Evolutionary conservation across 2,888 invertebrate species (phyloP).

Genomic region (Tiliacea citrago): DNA sequence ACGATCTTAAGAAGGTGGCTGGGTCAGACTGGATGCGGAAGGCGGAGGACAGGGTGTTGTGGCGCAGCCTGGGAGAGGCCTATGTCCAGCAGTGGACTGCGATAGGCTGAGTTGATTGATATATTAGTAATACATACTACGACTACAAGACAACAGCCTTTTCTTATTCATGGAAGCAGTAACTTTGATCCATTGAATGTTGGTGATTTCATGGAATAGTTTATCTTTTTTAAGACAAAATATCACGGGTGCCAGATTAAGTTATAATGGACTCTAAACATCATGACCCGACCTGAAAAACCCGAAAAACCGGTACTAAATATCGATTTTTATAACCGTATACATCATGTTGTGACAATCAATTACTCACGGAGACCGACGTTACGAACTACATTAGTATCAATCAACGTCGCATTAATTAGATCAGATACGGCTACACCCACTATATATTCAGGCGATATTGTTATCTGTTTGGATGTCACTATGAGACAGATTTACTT

Average conservation of each 20-base stretch:
- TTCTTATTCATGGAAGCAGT: not conserved
- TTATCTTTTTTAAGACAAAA: not conserved
- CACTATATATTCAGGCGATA: constrained; percentile 70
- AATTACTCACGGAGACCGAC: constrained; percentile 84
- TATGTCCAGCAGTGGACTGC: no score
- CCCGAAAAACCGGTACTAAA: constrained; percentile 60
- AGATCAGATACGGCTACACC: constrained; percentile 86
- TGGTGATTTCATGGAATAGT: not conserved
- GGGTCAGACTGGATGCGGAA: no score
- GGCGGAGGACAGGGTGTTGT: no score
- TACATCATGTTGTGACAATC: constrained; percentile 88
- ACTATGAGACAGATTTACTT: constrained; percentile 60
- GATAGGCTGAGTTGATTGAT: no score
- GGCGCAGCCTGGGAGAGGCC: no score
- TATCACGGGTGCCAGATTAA: constrained; percentile 16
- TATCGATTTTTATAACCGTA: constrained; percentile 72
- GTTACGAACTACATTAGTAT: constrained; percentile 87
- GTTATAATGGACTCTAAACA: constrained; percentile 29
- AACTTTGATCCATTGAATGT: not conserved
- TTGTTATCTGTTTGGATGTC: constrained; percentile 60
- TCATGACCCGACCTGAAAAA: constrained; percentile 31
- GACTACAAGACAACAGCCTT: not conserved
- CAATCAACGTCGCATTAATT: constrained; percentile 90
- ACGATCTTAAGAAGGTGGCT: no score
- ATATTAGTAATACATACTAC: no score